Percentiles rank a stretch among this genome's conserved stretches.
Conservation (phyloP, 2,888 invertebrate genomes). For the Cyrtodaria siliqua region DNA sequence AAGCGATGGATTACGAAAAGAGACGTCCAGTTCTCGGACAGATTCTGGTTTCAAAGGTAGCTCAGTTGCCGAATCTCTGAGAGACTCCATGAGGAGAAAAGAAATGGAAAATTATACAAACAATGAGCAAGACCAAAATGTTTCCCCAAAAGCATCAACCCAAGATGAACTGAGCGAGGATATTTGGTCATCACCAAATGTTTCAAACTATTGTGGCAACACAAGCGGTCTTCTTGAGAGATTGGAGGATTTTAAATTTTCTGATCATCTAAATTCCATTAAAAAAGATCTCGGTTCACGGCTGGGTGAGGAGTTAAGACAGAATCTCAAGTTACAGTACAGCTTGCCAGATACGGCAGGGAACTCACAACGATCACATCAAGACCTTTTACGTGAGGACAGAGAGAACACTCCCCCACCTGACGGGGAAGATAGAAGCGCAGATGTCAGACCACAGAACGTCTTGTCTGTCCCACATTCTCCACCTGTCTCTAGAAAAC, state of each 20-base stretch:
- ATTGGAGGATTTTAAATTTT: constrained; percentile 54
- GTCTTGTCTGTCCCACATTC: neutral
- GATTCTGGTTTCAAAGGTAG: constrained; percentile 19
- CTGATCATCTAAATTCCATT: neutral
- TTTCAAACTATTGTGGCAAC: constrained; percentile 33
- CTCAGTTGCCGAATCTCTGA: neutral
- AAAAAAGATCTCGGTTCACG: constrained; percentile 7
- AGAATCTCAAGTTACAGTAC: constrained; percentile 16
- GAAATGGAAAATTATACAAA: neutral
- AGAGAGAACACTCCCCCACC: constrained; percentile 36
- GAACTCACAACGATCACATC: neutral
- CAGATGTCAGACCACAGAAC: neutral
- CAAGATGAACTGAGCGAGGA: constrained; percentile 18
- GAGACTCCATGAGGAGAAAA: neutral
- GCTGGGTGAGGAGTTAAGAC: constrained; percentile 19
- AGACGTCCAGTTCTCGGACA: neutral
- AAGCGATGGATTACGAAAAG: constrained; percentile 4
- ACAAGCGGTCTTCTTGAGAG: constrained; percentile 47
- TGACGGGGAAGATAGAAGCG: constrained; percentile 22
- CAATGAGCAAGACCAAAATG: neutral
- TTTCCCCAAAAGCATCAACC: constrained; percentile 15
- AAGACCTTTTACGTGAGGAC: constrained; percentile 2
- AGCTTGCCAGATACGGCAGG: neutral
- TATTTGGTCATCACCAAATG: constrained; percentile 54
- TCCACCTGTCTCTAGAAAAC: neutral